phyloP scores from a whole-genome alignment of 2,888 invertebrate species.

The Dicyrtoma fusca region DNA sequence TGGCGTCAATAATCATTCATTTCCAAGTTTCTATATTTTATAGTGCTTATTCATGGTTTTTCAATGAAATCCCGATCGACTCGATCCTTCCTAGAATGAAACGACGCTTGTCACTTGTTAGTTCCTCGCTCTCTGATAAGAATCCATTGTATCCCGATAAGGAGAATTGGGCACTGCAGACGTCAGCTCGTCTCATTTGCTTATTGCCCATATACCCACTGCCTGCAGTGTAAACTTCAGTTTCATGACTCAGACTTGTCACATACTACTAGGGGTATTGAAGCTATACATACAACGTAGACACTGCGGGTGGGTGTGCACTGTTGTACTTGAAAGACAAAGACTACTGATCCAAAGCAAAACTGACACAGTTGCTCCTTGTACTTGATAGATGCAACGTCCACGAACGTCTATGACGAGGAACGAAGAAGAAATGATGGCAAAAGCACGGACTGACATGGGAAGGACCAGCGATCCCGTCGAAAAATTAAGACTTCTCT shows the following conservation, averaged over 20 bases:
- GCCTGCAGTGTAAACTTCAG: not conserved
- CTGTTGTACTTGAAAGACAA: not conserved
- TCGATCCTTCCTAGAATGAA: too few relatives aligned
- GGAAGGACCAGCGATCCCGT: constrained; percentile 74
- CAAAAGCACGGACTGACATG: constrained; percentile 72
- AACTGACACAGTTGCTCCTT: constrained; percentile 19
- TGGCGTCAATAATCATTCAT: too few relatives aligned
- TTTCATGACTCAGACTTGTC: not conserved
- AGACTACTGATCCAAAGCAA: not conserved
- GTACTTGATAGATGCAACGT: constrained; percentile 56
- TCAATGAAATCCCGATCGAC: too few relatives aligned
- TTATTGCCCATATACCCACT: not conserved
- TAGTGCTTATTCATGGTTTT: too few relatives aligned
- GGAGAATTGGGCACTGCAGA: not conserved
- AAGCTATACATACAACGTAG: too few relatives aligned
- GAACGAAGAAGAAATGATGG: constrained; percentile 77
- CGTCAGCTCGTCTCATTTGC: not conserved
- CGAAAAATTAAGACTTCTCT: constrained; percentile 79
- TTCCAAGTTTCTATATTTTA: too few relatives aligned
- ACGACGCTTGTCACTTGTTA: too few relatives aligned
- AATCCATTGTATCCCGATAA: too few relatives aligned
- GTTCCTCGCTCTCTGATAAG: not conserved
- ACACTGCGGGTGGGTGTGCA: not conserved
- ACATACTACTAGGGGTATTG: too few relatives aligned
- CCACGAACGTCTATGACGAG: constrained; percentile 75